Conservation (phyloP, 2,113 vertebrate species). For the Pachycephala philippinensis region DNA sequence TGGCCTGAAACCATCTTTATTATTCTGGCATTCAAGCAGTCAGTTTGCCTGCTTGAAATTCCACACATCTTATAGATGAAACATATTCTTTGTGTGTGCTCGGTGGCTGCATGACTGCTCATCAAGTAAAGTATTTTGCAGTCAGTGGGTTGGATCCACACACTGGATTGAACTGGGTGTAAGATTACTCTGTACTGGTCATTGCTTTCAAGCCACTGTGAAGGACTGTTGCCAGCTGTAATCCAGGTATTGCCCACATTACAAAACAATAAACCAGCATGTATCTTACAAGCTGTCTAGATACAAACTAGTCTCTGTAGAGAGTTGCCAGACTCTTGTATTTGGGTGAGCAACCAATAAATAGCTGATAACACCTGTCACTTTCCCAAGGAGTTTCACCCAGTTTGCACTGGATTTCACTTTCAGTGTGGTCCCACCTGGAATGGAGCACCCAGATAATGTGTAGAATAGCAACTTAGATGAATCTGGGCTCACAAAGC, state of each 20-base stretch:
- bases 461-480: neutral
- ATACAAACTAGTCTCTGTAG: neutral
- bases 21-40: neutral
- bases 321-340: neutral
- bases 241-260: rapidly evolving
- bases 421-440: neutral
- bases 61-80: neutral
- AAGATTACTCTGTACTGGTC: neutral
- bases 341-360: neutral
- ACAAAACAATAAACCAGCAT: neutral
- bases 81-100: neutral
- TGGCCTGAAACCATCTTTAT: neutral
- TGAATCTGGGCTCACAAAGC: neutral
- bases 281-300: neutral
- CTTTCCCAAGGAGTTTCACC: neutral
- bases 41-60: neutral
- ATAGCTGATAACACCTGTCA: neutral
- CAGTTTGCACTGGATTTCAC: neutral
- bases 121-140: neutral
- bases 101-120: neutral
- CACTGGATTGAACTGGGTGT: neutral
- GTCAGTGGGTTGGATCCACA: neutral
- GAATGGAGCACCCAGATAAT: neutral
- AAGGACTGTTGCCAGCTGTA: neutral
- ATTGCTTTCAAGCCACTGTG: neutral